Conservation (phyloP, 2,797 vertebrate genomes). For the Hirundo rustica region DNA sequence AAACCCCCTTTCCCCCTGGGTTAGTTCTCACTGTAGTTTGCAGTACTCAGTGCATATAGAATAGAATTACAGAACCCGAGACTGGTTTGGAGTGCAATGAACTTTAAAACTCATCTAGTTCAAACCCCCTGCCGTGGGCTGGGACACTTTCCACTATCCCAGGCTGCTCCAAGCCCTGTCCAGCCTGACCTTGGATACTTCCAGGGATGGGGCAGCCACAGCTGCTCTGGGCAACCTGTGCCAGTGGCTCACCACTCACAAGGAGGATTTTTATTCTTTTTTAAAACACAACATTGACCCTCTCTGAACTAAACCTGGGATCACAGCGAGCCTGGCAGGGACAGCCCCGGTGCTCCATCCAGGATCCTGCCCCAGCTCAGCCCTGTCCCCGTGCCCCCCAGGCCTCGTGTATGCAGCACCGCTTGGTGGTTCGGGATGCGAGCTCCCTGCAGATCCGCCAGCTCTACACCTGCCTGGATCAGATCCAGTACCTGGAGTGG, state of each 20-base stretch:
- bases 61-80: neutral
- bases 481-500: conserved; percentile 92
- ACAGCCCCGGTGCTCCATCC: neutral
- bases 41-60: neutral
- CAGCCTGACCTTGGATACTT: rapidly evolving
- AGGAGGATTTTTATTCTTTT: neutral
- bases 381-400: neutral
- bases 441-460: conserved; percentile 86
- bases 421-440: conserved; percentile 87
- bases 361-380: neutral
- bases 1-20: too few species aligned
- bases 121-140: neutral
- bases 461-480: conserved; percentile 93
- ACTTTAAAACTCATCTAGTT: neutral
- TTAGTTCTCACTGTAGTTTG: neutral
- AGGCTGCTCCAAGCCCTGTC: rapidly evolving
- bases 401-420: conserved; percentile 93
- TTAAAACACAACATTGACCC: neutral
- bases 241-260: neutral
- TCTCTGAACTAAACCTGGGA: neutral
- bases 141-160: neutral
- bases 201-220: neutral
- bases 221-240: neutral
- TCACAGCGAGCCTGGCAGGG: rapidly evolving
- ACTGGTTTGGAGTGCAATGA: neutral